phyloP scores from a whole-genome alignment of 1,140 invertebrate genomes.

The Anoplophora glabripennis region DNA sequence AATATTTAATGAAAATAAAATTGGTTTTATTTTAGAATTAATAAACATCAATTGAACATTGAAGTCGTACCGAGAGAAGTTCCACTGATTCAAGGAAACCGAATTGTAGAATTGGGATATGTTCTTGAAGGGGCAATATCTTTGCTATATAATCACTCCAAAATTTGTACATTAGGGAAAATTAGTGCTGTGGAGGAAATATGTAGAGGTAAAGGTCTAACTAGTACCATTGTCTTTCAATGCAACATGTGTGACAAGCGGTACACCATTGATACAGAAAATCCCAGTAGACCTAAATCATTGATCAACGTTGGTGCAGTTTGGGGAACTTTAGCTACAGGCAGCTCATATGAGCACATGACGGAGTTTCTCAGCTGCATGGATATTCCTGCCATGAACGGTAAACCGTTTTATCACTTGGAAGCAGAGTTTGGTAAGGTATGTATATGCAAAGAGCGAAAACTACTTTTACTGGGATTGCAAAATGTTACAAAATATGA shows the following conservation, averaged over 20 bases:
- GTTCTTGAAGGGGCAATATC: constrained; percentile 2
- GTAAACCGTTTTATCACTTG: background rate
- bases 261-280: constrained; percentile 4
- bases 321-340: constrained; percentile 6
- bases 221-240: constrained; percentile 8
- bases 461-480: too few relatives aligned
- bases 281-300: background rate
- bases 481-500: too few relatives aligned
- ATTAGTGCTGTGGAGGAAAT: constrained; percentile 4
- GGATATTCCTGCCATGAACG: background rate
- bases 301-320: constrained; percentile 7
- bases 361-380: constrained; percentile 2
- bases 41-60: constrained; percentile 1
- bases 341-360: constrained; percentile 7
- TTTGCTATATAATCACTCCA: constrained; percentile 10
- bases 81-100: background rate
- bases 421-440: constrained; percentile 3
- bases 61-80: background rate
- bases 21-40: background rate
- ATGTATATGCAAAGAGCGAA: background rate
- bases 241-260: constrained; percentile 1
- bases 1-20: too few relatives aligned
- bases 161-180: constrained; percentile 5
- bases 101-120: constrained; percentile 2
- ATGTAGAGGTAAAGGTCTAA: constrained; percentile 1